These are phyloP conservation scores for Diloba caeruleocephala DNA, from an alignment of 2,888 invertebrate species.

Conservation along the genomic window DNA sequence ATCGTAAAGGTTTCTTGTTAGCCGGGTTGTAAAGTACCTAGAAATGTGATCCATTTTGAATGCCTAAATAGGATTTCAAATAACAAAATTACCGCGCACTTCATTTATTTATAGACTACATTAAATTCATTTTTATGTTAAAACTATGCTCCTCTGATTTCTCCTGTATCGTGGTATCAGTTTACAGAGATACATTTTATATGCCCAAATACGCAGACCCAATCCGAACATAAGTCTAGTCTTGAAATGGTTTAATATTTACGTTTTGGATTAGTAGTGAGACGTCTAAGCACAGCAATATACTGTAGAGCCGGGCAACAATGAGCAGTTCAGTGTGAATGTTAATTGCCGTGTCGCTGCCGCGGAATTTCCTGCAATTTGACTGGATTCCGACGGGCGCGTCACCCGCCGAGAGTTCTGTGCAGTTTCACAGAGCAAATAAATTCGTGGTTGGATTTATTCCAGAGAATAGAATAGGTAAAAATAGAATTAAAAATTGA, in stretches of 20 bases:
- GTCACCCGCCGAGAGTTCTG: conserved; percentile 35
- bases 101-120: no score
- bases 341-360: conserved; percentile 52
- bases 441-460: conserved; percentile 24
- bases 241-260: conserved; percentile 24
- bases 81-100: no score
- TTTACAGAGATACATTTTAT: neutral
- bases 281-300: conserved; percentile 4
- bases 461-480: conserved; percentile 2
- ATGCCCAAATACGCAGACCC: conserved; percentile 12
- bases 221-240: conserved; percentile 18
- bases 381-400: conserved; percentile 39
- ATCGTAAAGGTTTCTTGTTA: no score
- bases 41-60: no score
- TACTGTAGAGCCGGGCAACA: conserved; percentile 12
- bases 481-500: no score
- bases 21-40: no score
- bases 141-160: no score
- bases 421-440: conserved; percentile 30
- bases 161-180: no score
- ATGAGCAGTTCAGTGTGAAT: conserved; percentile 40
- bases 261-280: conserved; percentile 27
- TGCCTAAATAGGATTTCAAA: no score
- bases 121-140: no score
- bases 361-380: conserved; percentile 58